Conservation (phyloP, 2,888 invertebrate genomes). For the Lepidocyrtoides sp. region DNA sequence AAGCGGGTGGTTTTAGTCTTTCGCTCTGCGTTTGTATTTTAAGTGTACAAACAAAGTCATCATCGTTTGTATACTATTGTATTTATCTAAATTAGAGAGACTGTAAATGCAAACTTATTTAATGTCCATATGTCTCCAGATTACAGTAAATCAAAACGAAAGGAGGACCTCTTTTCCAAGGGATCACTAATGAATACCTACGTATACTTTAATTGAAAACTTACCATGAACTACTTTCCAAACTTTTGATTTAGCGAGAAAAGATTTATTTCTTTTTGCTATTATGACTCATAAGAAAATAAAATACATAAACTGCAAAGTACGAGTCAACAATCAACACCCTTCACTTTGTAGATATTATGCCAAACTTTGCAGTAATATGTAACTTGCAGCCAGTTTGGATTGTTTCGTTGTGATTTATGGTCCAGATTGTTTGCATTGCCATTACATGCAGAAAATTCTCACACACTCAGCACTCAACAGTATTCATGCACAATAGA, state of each 20-base stretch:
- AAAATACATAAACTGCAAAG: no score
- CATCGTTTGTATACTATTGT: no score
- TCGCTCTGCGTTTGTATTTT: not conserved
- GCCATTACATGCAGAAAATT: slow-evolving; percentile 63
- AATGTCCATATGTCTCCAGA: no score
- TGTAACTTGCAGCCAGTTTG: slow-evolving; percentile 17
- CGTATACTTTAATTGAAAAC: not conserved
- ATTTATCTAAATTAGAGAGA: no score
- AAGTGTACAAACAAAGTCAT: not conserved
- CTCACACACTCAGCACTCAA: no score
- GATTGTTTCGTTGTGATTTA: slow-evolving; percentile 71
- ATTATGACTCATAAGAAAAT: not conserved
- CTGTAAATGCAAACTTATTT: no score
- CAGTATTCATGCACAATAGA: no score
- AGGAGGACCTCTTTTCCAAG: slow-evolving; percentile 10
- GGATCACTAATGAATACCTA: not conserved
- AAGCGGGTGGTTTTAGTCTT: slow-evolving; percentile 11
- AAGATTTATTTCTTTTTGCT: slow-evolving; percentile 13
- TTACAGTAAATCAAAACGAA: slow-evolving; percentile 10
- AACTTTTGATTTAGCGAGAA: not conserved
- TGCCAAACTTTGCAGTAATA: slow-evolving; percentile 62
- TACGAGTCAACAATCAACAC: slow-evolving; percentile 17
- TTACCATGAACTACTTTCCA: not conserved
- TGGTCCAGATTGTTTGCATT: slow-evolving; percentile 28
- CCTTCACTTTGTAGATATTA: not conserved